A percentile compares a stretch with the other conserved stretches of the same genome.
Evolutionary conservation across 2,888 invertebrate species (phyloP).

Genomic region (Omphaloscelis lunosa): DNA sequence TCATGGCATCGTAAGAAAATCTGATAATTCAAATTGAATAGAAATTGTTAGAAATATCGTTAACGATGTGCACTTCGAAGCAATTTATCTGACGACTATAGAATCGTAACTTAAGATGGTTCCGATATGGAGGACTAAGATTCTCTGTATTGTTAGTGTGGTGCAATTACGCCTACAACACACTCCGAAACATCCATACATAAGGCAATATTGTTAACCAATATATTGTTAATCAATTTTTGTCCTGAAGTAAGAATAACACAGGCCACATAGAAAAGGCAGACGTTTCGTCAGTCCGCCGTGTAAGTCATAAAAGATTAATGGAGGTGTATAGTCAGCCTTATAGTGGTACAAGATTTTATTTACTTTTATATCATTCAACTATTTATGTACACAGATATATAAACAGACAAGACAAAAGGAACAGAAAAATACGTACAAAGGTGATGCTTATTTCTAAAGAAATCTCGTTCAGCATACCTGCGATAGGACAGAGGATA

Average conservation of each 20-base stretch:
- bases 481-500: too few species aligned
- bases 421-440: too few species aligned
- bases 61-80: slow-evolving; percentile 46
- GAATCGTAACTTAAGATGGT: slow-evolving; percentile 51
- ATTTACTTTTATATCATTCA: too few species aligned
- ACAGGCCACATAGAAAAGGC: not conserved
- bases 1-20: slow-evolving; percentile 41
- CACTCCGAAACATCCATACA: not conserved
- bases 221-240: slow-evolving; percentile 32
- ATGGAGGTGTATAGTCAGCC: slow-evolving; percentile 38
- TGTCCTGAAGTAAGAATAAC: slow-evolving; percentile 8
- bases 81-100: slow-evolving; percentile 46
- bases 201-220: not conserved
- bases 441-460: too few species aligned
- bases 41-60: slow-evolving; percentile 58
- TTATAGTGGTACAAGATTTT: slow-evolving; percentile 23
- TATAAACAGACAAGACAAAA: too few species aligned
- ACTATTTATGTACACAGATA: too few species aligned
- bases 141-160: slow-evolving; percentile 36
- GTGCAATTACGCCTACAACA: slow-evolving; percentile 25
- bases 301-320: slow-evolving; percentile 31
- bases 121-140: slow-evolving; percentile 30
- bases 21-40: slow-evolving; percentile 60
- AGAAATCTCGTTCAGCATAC: too few species aligned
- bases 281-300: not conserved